phyloP scores from a whole-genome alignment of 2,113 vertebrate genomes.

The Silurus asotus region DNA sequence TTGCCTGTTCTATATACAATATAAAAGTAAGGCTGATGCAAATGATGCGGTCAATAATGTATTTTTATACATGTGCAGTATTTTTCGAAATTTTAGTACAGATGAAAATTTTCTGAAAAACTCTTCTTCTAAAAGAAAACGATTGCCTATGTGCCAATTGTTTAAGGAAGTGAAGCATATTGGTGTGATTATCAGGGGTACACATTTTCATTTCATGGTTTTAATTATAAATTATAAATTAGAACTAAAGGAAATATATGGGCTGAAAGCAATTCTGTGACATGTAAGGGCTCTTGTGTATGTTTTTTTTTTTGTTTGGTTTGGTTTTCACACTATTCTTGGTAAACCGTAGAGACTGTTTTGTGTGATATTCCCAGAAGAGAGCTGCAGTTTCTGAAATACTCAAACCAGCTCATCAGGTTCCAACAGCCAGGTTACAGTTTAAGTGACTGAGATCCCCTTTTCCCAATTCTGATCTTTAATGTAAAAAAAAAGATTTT shows the following conservation, averaged over 20 bases:
- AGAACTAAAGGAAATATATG: neutral
- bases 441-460: too few species aligned
- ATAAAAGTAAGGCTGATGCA: too few species aligned
- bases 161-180: neutral
- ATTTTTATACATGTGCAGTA: too few species aligned
- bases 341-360: neutral
- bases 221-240: neutral
- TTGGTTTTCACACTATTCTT: neutral
- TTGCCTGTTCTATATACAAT: too few species aligned
- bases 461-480: too few species aligned
- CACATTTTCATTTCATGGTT: neutral
- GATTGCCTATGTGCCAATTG: neutral
- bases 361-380: neutral
- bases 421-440: too few species aligned
- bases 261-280: neutral
- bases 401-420: too few species aligned
- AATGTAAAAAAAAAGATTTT: too few species aligned
- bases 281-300: neutral
- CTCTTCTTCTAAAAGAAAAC: too few species aligned
- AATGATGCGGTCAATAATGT: too few species aligned
- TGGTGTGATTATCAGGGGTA: neutral
- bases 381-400: neutral
- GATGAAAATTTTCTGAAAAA: too few species aligned
- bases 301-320: neutral
- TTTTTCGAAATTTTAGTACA: too few species aligned